Evolutionary conservation across 2,113 vertebrate species (phyloP).

Genomic region (Daboia siamensis): DNA sequence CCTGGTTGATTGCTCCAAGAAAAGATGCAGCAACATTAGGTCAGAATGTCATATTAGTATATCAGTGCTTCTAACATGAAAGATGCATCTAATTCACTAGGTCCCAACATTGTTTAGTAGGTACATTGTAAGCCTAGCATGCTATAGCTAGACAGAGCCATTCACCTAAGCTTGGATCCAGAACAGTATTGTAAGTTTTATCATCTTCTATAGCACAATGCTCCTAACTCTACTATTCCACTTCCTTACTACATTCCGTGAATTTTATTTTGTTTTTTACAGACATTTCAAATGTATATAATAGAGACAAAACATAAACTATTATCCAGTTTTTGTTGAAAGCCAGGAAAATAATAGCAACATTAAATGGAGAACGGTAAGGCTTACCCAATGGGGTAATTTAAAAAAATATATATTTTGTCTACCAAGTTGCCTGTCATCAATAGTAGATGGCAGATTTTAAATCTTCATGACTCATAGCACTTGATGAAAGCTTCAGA

Average conservation of each 20-base stretch:
- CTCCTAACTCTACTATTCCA: neutral
- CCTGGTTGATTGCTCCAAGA: slow-evolving; percentile 16
- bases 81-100: neutral
- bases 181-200: too few species aligned
- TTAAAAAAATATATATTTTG: neutral
- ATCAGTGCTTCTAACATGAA: neutral
- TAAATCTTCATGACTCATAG: neutral
- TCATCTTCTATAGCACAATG: neutral
- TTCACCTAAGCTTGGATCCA: neutral
- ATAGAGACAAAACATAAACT: neutral
- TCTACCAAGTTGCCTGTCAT: neutral
- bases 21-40: neutral
- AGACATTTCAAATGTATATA: neutral
- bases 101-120: neutral
- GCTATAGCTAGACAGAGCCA: neutral
- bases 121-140: neutral
- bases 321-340: neutral
- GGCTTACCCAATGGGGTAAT: neutral
- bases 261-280: neutral
- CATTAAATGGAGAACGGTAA: neutral
- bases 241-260: neutral
- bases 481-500: neutral
- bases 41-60: neutral
- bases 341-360: neutral
- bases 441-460: neutral